Base-by-base conservation (phyloP, 2,113 vertebrate species). In the Sinocyclocheilus rhinocerous region DNA sequence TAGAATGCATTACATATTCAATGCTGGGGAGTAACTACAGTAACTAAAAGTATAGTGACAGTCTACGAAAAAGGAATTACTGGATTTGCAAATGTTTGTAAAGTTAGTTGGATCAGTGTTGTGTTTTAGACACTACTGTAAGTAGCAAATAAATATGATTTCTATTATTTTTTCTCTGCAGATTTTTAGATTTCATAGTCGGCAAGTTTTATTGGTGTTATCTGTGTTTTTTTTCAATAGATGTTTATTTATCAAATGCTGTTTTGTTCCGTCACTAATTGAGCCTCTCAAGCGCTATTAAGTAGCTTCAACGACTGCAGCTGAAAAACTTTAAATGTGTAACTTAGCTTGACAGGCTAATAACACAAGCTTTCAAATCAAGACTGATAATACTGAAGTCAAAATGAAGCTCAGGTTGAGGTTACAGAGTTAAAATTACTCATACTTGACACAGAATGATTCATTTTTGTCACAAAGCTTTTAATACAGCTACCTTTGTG, bases 391-490 rank as follows among this genome's bases (percentile, higher is more conserved):
- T 73, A 73, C 42, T 42, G 33, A 73, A 42, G 70, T n/a, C 8
- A 42, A 73, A 73, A 73, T 73, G 18, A 73, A 42, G 70, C 42
- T 45, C 42, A 45, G 42, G 42, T 45, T 45, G 42, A 45, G 36
- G 67, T 70, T 70, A 50, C 24, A 5, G 15, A 76, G 24, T 76
- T 52, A 50, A 76, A 50, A 52, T 76, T 8, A 76, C 48, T 76
- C 45, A 76, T 52, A 20, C 75, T 26, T 76, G 75, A 73, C 36
- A 76, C 48, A 15, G 48, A 18, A 52, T 76, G 75, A 50, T 52
- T 76, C 75, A 76, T 1, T 24, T 50, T 76, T 18, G 45, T 29
- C 45, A 52, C 45, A 72, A 72, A 42, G 75, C 75, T 76, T 76
- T 76, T 50, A 76, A 76, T 50, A 77, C 26, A 48, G 4, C 45